Base-by-base conservation (phyloP, 2,888 invertebrate species). In the Emmelina monodactyla region DNA sequence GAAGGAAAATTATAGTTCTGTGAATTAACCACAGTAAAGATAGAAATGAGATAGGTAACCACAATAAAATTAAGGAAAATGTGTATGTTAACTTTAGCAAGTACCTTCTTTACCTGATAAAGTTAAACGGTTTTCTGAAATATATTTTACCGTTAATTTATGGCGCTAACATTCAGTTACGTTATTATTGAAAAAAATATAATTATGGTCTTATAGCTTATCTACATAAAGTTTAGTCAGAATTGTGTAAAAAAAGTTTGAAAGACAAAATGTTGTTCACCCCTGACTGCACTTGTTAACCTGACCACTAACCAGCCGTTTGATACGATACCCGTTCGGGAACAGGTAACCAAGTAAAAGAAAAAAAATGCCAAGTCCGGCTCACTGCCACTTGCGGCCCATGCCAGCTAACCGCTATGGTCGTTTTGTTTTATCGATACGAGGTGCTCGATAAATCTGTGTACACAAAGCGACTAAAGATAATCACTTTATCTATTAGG, bases 261-360 rank as follows among this genome's bases (percentile, higher is more conserved):
- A 43, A n/a, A 25, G 3, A 25, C n/a, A 10, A 25, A 25, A 25
- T 25, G 25, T 25, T 25, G 11, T 25, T 25, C 9, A 56, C 60
- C 63, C 62, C 75, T 75, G 75, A 44, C 41, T 55, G 67, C 75
- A 73, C 76, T 75, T 76, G 76, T 76, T 69, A 69, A 61, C 58
- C n/a, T 10, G 25, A 11, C 25, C 25, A 14, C 60, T 72, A 68
- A 69, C 70, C 69, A 65, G 64, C 58, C 60, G 59, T 51, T 52
- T 54, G 58, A 61, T 51, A 51, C 54, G 59, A 59, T 62, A 68
- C 70, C 64, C 70, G 71, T 65, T 64, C 67, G 50, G 62, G 64
- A 75, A 76, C 78, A 78, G 78, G 78, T 78, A 78, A 64, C 64
- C 45, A 61, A 53, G 61, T 57, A 66, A 75, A 71, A 68, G 59